Evolutionary conservation across 1,140 invertebrate species (phyloP).

Genomic region (Cotesia chilonis): DNA sequence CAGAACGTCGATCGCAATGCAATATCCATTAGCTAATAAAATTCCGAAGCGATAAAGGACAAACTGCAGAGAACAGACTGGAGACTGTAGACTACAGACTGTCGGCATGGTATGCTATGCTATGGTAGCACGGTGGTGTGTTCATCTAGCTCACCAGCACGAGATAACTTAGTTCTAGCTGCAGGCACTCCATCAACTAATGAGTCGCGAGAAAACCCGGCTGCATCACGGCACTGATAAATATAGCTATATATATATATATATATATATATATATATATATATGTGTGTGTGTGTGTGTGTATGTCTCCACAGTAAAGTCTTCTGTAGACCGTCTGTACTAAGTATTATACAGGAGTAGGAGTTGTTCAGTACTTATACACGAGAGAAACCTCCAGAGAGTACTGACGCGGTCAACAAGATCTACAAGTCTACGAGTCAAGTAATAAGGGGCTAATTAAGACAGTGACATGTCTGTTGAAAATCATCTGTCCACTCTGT

Average conservation of each 20-base stretch:
- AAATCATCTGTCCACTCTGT: constrained; percentile 33
- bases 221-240: constrained; percentile 45
- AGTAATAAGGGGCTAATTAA: constrained; percentile 40
- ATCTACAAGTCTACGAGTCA: constrained; percentile 24
- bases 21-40: constrained; percentile 60
- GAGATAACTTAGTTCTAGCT: constrained; percentile 45
- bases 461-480: constrained; percentile 27
- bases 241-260: too few species aligned
- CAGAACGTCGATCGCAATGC: constrained; percentile 37
- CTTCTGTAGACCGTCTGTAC: too few species aligned
- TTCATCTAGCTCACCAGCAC: constrained; percentile 10
- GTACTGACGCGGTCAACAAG: constrained; percentile 45
- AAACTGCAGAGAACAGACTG: constrained; percentile 22
- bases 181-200: constrained; percentile 52
- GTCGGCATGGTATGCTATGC: neutral
- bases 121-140: constrained; percentile 7
- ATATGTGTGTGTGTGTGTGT: too few species aligned
- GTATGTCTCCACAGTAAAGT: too few species aligned
- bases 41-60: constrained; percentile 26
- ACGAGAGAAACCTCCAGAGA: constrained; percentile 13
- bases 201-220: constrained; percentile 45
- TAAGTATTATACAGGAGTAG: constrained; percentile 22
- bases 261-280: too few species aligned
- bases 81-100: neutral
- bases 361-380: too few species aligned